These are phyloP conservation scores for Anneissia japonica DNA, from an alignment of 35 echinoderm and acorn worm species.

Conservation along the genomic window DNA sequence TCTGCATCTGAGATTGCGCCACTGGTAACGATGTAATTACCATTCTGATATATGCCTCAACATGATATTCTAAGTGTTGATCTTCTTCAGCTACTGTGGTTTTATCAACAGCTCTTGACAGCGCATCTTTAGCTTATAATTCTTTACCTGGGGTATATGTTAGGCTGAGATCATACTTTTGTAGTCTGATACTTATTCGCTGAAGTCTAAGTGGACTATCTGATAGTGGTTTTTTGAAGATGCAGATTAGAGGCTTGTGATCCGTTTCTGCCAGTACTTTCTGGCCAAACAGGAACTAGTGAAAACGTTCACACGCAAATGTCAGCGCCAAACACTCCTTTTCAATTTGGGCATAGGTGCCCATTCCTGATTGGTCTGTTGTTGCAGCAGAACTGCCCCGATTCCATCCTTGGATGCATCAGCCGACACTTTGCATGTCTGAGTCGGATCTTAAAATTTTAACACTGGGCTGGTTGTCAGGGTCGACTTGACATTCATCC, in stretches of 20 bases:
- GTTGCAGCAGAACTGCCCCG: conserved; percentile 18
- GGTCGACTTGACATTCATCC: background rate
- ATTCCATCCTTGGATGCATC: conserved; percentile 23
- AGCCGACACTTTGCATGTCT: background rate
- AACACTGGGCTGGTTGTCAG: background rate
- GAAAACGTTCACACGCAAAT: conserved; percentile 43
- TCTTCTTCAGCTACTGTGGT: conserved; percentile 11
- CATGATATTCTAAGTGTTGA: background rate
- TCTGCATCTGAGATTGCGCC: background rate
- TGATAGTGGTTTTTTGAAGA: conserved; percentile 46
- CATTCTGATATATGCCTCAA: background rate
- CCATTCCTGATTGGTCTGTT: background rate
- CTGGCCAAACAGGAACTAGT: conserved; percentile 51
- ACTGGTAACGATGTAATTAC: background rate
- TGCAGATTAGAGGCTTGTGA: conserved; percentile 44
- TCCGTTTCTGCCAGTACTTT: conserved; percentile 49
- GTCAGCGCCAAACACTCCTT: conserved; percentile 33
- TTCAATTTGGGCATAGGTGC: conserved; percentile 56
- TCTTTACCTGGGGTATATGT: conserved; percentile 47
- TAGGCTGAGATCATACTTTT: conserved; percentile 52
- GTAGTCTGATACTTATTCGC: conserved; percentile 34
- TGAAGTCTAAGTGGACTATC: conserved; percentile 36
- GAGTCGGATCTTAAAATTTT: background rate
- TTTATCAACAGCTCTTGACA: conserved; percentile 36
- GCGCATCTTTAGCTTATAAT: conserved; percentile 30